phyloP scores from a whole-genome alignment of 2,888 invertebrate genomes.

The Palloptera scutellata region DNA sequence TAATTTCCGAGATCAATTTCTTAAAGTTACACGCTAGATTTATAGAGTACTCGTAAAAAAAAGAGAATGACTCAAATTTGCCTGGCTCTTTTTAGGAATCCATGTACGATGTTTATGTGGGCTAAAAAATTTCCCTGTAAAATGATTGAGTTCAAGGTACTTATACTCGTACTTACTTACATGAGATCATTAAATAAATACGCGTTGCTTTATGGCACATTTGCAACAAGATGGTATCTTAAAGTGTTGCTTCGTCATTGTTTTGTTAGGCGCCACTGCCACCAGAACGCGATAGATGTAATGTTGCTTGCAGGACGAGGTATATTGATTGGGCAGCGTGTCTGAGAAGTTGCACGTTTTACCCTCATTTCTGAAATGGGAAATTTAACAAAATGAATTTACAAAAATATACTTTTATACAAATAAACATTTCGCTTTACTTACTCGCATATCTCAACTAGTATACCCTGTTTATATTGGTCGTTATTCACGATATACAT shows the following conservation, averaged over 20 bases:
- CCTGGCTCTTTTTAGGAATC: too few relatives aligned
- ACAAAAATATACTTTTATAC: too few relatives aligned
- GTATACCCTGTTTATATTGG: slow-evolving; percentile 74
- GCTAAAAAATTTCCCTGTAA: too few relatives aligned
- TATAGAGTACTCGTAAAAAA: too few relatives aligned
- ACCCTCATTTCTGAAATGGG: slow-evolving; percentile 60
- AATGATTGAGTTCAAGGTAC: too few relatives aligned
- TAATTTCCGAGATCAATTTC: too few relatives aligned
- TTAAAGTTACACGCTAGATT: too few relatives aligned
- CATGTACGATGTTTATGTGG: too few relatives aligned
- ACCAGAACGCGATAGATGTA: slow-evolving; percentile 67
- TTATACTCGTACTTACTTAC: too few relatives aligned
- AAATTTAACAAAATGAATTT: too few relatives aligned
- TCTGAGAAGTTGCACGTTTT: slow-evolving; percentile 61
- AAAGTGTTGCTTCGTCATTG: slow-evolving; percentile 66
- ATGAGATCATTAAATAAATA: too few relatives aligned
- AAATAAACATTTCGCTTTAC: slow-evolving; percentile 56
- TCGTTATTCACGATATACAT: slow-evolving; percentile 76
- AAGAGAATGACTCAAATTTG: too few relatives aligned
- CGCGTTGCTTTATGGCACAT: slow-evolving; percentile 64
- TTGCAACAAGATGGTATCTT: slow-evolving; percentile 79
- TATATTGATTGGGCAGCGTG: slow-evolving; percentile 45
- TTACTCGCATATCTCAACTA: slow-evolving; percentile 78
- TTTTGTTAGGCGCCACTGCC: slow-evolving; percentile 64
- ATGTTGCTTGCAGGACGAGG: slow-evolving; percentile 69